These are phyloP conservation scores for Ictalurus punctatus DNA, from an alignment of 2,113 vertebrate genomes.

Conservation along the genomic window DNA sequence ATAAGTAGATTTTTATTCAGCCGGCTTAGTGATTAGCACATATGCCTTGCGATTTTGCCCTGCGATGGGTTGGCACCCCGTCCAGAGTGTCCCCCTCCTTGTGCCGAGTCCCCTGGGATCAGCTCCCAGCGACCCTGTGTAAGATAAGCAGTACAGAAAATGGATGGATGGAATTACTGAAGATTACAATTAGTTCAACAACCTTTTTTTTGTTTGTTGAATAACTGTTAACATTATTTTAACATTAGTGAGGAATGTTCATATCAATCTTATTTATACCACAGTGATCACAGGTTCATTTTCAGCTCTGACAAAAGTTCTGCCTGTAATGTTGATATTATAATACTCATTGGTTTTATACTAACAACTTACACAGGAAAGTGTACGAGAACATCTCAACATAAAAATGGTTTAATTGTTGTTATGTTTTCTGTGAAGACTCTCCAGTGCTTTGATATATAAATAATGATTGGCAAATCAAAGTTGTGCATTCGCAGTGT, in stretches of 20 bases:
- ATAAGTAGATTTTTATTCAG: no score
- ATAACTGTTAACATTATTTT: neutral
- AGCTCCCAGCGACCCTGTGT: no score
- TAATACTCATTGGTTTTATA: neutral
- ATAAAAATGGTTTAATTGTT: neutral
- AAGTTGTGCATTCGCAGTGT: neutral
- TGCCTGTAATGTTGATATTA: neutral
- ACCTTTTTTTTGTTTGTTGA: neutral
- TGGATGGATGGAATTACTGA: neutral
- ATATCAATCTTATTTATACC: neutral
- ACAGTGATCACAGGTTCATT: neutral
- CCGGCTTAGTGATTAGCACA: no score
- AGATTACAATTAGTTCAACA: neutral
- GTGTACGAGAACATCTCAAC: neutral
- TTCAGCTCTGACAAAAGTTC: neutral
- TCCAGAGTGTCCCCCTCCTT: no score
- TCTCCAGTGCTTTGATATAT: neutral
- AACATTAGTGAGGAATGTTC: neutral
- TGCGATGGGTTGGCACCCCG: no score
- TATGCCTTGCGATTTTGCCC: no score
- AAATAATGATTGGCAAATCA: neutral
- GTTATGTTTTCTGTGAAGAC: neutral
- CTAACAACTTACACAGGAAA: neutral
- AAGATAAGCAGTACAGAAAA: no score
- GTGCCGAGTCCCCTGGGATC: no score